Evolutionary conservation across 1,140 invertebrate species (phyloP).

Genomic region (Cydia amplana): DNA sequence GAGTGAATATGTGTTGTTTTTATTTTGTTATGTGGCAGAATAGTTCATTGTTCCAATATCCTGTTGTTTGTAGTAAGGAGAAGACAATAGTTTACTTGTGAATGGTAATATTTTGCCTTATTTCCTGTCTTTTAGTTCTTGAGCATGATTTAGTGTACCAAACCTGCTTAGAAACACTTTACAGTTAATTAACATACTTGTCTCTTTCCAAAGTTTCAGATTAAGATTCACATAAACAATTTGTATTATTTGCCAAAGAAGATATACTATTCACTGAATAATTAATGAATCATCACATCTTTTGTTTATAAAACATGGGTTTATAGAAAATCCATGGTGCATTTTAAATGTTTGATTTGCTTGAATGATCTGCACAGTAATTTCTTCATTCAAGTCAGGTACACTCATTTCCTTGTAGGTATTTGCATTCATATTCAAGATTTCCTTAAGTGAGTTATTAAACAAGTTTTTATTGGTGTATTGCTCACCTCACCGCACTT

Average conservation of each 20-base stretch:
- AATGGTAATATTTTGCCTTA: constrained; percentile 22
- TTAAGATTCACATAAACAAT: neutral
- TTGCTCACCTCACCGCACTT: neutral
- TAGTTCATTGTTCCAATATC: constrained; percentile 33
- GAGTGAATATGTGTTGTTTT: constrained; percentile 24
- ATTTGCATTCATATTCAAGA: neutral
- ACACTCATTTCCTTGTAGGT: constrained; percentile 11
- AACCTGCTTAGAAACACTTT: neutral
- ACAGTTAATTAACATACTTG: neutral
- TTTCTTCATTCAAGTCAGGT: neutral
- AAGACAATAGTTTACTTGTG: constrained; percentile 15
- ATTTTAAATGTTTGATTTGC: neutral
- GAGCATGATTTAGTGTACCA: neutral
- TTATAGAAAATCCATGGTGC: too few species aligned
- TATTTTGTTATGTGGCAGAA: constrained; percentile 28
- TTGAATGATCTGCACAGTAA: neutral
- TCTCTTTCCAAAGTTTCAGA: neutral
- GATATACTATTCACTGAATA: neutral
- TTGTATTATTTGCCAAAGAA: neutral
- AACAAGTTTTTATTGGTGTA: constrained; percentile 7
- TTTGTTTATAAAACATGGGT: neutral
- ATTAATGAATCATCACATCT: neutral
- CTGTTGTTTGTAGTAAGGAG: constrained; percentile 16
- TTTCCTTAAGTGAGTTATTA: neutral
- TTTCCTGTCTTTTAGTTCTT: neutral